phyloP scores from a whole-genome alignment of 2,113 vertebrate species.

The Lipophrys pholis region DNA sequence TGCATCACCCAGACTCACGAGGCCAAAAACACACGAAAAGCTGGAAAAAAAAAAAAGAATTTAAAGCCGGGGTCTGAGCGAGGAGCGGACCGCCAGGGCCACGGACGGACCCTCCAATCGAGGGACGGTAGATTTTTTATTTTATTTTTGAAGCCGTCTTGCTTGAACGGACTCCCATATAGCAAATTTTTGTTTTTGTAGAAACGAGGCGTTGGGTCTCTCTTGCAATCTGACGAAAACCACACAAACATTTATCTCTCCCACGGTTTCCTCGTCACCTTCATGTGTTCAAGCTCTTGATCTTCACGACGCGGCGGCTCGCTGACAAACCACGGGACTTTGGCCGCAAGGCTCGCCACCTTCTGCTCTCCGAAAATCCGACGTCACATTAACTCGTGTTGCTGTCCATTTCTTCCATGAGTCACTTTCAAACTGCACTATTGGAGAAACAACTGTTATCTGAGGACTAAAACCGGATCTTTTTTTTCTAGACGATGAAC shows the following conservation, averaged over 20 bases:
- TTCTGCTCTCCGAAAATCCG: slow-evolving; percentile 47
- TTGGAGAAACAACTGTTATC: slow-evolving; percentile 48
- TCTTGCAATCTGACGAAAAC: slow-evolving; percentile 42
- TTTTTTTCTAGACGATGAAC: slow-evolving; percentile 24
- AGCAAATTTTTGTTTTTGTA: slow-evolving; percentile 45
- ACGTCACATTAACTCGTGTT: slow-evolving; percentile 17
- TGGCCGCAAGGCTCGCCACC: slow-evolving; percentile 35
- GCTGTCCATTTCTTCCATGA: slow-evolving; percentile 59
- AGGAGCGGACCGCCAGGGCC: slow-evolving; percentile 14
- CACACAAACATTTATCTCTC: slow-evolving; percentile 40
- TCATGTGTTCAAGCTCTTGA: slow-evolving; percentile 54
- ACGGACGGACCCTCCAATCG: slow-evolving; percentile 45
- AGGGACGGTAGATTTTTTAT: slow-evolving; percentile 50
- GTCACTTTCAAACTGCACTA: slow-evolving; percentile 69
- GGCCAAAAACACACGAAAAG: slow-evolving; percentile 46
- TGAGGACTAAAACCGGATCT: slow-evolving; percentile 53
- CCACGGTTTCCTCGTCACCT: slow-evolving; percentile 51
- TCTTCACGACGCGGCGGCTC: slow-evolving; percentile 34
- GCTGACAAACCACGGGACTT: slow-evolving; percentile 31
- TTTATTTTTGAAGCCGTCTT: slow-evolving; percentile 44
- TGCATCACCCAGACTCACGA: slow-evolving; percentile 48
- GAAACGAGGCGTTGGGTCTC: slow-evolving; percentile 42
- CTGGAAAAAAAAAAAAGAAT: slow-evolving; percentile 8
- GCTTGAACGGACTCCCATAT: slow-evolving; percentile 55
- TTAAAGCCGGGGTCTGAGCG: slow-evolving; percentile 20